Conservation (phyloP, 2,113 vertebrate species). For the Tachuris rubrigastra region DNA sequence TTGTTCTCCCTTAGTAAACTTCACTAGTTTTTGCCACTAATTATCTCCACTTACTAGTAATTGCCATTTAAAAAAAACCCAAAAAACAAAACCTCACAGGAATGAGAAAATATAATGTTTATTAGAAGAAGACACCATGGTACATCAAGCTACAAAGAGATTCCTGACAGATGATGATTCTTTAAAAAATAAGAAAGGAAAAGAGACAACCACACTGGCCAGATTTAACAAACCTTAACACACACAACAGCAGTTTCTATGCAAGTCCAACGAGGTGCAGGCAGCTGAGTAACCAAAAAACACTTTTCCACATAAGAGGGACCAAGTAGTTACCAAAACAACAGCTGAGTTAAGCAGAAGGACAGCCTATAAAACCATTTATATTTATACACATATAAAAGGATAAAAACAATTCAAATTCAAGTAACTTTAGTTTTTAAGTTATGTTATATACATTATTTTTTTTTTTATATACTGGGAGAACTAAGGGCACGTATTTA, state of each 20-base stretch:
- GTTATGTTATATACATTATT: constrained; percentile 60
- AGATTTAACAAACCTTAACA: constrained; percentile 49
- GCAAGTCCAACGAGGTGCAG: constrained; percentile 33
- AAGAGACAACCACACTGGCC: not conserved
- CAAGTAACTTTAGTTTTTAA: constrained; percentile 72
- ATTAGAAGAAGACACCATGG: constrained; percentile 65
- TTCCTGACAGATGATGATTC: constrained; percentile 41
- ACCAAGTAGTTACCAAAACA: constrained; percentile 41
- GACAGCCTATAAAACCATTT: constrained; percentile 53
- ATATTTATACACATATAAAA: constrained; percentile 50
- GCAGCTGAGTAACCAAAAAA: constrained; percentile 33
- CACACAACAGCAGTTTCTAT: constrained; percentile 46
- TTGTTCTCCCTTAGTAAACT: not conserved
- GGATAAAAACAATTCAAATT: constrained; percentile 67
- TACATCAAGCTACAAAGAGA: constrained; percentile 53
- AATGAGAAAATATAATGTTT: constrained; percentile 74
- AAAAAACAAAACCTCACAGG: constrained; percentile 42
- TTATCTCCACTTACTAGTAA: not conserved
- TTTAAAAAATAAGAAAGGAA: constrained; percentile 26
- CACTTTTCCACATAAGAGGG: not conserved
- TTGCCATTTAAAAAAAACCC: not conserved
- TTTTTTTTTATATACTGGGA: not conserved
- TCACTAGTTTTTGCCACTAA: not conserved
- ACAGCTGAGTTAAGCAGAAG: constrained; percentile 41
- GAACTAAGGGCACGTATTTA: not conserved